These are phyloP conservation scores for Epicampocera succincta DNA, from an alignment of 2,888 invertebrate species.

Conservation along the genomic window DNA sequence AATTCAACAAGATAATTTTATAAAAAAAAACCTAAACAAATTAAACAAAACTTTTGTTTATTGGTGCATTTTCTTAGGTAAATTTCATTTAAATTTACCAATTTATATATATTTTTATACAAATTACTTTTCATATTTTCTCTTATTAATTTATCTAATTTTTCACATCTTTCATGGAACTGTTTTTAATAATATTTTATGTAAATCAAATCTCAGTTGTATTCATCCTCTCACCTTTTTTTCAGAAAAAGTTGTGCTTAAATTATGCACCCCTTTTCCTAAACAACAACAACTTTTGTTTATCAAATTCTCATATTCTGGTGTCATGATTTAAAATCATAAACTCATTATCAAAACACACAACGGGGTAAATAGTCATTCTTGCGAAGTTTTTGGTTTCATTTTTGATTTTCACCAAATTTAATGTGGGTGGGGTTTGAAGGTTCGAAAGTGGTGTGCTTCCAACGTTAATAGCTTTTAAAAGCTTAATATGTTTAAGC, in stretches of 20 bases:
- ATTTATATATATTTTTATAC: constrained; percentile 15
- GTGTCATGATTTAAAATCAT: constrained; percentile 64
- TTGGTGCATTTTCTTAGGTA: not conserved
- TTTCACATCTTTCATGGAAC: constrained; percentile 17
- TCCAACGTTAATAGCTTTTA: constrained; percentile 61
- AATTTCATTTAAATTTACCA: not conserved
- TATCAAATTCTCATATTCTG: constrained; percentile 52
- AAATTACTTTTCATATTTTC: constrained; percentile 41
- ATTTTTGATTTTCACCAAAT: constrained; percentile 18
- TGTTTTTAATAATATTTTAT: constrained; percentile 62
- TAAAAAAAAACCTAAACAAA: not conserved
- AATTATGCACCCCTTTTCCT: constrained; percentile 63
- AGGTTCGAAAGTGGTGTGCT: constrained; percentile 33
- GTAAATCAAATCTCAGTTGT: constrained; percentile 63
- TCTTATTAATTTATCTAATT: constrained; percentile 54
- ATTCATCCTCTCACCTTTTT: constrained; percentile 55
- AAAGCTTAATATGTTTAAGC: constrained; percentile 55
- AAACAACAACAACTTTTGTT: constrained; percentile 19
- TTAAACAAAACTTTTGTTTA: not conserved
- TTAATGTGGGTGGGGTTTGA: constrained; percentile 30
- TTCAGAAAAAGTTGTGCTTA: constrained; percentile 4
- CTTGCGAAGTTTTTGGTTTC: constrained; percentile 7
- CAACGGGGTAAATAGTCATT: constrained; percentile 36
- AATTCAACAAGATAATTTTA: constrained; percentile 37
- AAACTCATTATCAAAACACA: constrained; percentile 60